Percentiles rank a stretch among this genome's conserved stretches.
Evolutionary conservation across 1,140 invertebrate species (phyloP).

Genomic region (Zaprionus davidi): DNA sequence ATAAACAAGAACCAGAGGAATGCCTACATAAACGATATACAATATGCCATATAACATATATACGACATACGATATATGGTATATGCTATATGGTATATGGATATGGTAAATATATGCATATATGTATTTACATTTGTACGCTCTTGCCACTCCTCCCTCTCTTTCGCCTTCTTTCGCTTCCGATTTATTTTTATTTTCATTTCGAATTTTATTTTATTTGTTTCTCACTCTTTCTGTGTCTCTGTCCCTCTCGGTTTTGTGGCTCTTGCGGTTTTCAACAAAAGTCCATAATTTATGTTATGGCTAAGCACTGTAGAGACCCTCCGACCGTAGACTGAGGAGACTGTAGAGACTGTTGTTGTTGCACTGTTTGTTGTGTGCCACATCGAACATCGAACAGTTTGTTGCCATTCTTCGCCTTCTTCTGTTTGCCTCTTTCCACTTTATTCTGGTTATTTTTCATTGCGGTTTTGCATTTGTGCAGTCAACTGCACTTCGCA

Average conservation of each 20-base stretch:
- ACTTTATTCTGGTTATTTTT: conserved; percentile 4
- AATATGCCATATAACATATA: background rate
- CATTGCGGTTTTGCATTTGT: conserved; percentile 48
- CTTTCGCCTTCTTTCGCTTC: background rate
- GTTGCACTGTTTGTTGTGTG: conserved; percentile 23
- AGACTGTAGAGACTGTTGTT: too few relatives aligned
- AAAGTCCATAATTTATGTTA: conserved; percentile 80
- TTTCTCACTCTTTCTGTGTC: background rate
- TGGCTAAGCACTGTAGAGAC: conserved; percentile 58
- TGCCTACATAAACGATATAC: background rate
- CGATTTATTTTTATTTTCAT: conserved; percentile 36
- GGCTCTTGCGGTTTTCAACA: conserved; percentile 67
- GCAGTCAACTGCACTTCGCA: conserved; percentile 64
- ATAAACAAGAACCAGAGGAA: conserved; percentile 28
- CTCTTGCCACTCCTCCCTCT: conserved; percentile 7
- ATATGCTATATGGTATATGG: background rate
- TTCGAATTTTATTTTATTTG: conserved; percentile 40
- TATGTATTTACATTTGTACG: background rate
- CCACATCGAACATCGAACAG: conserved; percentile 23
- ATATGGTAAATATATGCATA: background rate
- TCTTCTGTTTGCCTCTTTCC: conserved; percentile 14
- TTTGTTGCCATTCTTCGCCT: conserved; percentile 49
- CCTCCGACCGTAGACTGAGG: background rate
- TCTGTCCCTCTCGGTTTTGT: conserved; percentile 15
- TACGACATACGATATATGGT: background rate